phyloP scores from a whole-genome alignment of 1,140 invertebrate genomes.

The Druon quercuslanigerum region DNA sequence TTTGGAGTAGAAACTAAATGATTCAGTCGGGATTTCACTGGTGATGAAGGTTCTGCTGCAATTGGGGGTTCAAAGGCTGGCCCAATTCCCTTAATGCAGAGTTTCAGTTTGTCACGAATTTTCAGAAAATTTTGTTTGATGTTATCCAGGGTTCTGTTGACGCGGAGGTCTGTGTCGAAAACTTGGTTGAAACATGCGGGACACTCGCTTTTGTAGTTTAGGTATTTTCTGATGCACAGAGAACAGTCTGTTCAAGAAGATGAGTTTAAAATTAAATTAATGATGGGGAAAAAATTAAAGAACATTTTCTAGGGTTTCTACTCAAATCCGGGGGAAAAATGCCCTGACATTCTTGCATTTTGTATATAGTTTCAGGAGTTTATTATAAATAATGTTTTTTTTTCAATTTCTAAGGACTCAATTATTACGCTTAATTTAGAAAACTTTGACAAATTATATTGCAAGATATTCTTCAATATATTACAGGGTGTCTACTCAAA shows the following conservation, averaged over 20 bases:
- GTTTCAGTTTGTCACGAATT: conserved; percentile 65
- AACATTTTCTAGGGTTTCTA: background rate
- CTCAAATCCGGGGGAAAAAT: too few species aligned
- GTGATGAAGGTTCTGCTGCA: background rate
- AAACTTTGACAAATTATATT: too few species aligned
- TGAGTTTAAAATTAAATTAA: background rate
- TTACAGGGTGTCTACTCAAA: too few species aligned
- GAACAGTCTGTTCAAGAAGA: conserved; percentile 76
- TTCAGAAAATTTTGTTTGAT: conserved; percentile 65
- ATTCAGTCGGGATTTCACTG: conserved; percentile 11
- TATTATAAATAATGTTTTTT: too few species aligned
- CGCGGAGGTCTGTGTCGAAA: conserved; percentile 74
- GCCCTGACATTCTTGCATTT: too few species aligned
- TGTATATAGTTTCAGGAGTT: too few species aligned
- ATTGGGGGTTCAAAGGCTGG: background rate
- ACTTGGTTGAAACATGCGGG: conserved; percentile 76
- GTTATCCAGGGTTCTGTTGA: conserved; percentile 75
- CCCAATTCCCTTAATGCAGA: conserved; percentile 42
- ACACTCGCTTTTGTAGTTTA: conserved; percentile 77
- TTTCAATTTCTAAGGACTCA: too few species aligned
- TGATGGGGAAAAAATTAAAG: conserved; percentile 30
- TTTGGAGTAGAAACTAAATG: conserved; percentile 8
- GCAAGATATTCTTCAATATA: too few species aligned
- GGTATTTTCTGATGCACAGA: conserved; percentile 77
- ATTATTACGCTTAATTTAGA: too few species aligned